Percentiles rank a stretch among this genome's conserved stretches.
Evolutionary conservation across 2,797 vertebrate genomes (phyloP).

Genomic region (Zalophus californianus): DNA sequence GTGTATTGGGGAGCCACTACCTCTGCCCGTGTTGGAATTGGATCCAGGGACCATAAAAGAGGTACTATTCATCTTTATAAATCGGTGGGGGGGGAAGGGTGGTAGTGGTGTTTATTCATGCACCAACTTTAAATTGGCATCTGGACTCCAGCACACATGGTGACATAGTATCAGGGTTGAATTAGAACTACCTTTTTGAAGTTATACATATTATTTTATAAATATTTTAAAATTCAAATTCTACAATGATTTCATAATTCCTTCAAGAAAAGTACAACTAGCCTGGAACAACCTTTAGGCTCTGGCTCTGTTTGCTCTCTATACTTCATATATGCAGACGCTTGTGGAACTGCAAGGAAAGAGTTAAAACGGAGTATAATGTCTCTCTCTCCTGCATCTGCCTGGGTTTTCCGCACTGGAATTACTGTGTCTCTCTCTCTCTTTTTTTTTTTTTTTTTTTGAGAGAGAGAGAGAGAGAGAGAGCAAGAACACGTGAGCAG

Average conservation of each 20-base stretch:
- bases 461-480: too few relatives aligned
- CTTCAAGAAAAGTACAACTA: neutral
- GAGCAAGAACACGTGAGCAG: too few relatives aligned
- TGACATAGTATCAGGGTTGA: neutral
- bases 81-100: accelerated
- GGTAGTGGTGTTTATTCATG: neutral
- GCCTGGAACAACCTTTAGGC: neutral
- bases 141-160: neutral
- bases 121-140: neutral
- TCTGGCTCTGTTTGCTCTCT: neutral
- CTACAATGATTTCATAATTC: neutral
- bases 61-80: neutral
- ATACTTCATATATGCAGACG: neutral
- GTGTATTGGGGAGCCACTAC: neutral
- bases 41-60: neutral
- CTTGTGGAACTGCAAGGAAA: neutral
- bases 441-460: too few relatives aligned
- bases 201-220: neutral
- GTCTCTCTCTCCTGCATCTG: neutral
- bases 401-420: neutral
- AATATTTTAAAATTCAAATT: conserved; percentile 12
- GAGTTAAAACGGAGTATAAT: accelerated
- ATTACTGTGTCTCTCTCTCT: too few relatives aligned
- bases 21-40: neutral
- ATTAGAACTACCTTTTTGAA: neutral